Evolutionary conservation across 1,140 invertebrate species (phyloP).

Genomic region (Psilanteris sp.): DNA sequence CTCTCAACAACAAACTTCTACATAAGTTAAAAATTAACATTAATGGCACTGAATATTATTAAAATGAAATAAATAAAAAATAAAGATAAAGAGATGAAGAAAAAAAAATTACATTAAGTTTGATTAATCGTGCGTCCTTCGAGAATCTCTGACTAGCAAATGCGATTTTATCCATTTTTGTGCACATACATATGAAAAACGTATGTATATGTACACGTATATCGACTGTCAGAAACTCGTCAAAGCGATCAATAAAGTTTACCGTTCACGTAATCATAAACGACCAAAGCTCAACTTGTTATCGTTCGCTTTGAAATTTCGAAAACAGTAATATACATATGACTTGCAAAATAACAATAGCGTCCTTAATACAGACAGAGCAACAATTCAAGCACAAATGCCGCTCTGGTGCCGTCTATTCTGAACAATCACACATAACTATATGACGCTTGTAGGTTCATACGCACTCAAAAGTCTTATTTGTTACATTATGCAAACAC

Average conservation of each 20-base stretch:
- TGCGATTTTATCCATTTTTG: conserved; percentile 58
- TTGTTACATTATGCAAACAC: conserved; percentile 38
- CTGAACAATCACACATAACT: conserved; percentile 33
- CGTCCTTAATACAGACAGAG: conserved; percentile 23
- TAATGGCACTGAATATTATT: conserved; percentile 56
- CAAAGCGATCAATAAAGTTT: conserved; percentile 5
- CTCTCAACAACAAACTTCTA: conserved; percentile 41
- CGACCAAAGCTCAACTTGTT: not conserved
- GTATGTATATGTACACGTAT: conserved; percentile 23
- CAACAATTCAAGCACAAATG: conserved; percentile 2
- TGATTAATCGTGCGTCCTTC: conserved; percentile 69
- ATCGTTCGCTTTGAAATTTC: not conserved
- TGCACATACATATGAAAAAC: conserved; percentile 19
- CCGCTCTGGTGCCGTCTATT: conserved; percentile 1
- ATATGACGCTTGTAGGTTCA: conserved; percentile 21
- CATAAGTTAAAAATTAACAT: conserved; percentile 59
- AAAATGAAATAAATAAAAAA: too few relatives aligned
- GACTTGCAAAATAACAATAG: conserved; percentile 43
- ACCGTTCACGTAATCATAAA: not conserved
- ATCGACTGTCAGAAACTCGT: conserved; percentile 17
- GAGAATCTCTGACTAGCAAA: conserved; percentile 74
- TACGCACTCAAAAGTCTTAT: conserved; percentile 43
- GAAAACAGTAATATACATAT: conserved; percentile 17
- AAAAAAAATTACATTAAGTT: conserved; percentile 35
- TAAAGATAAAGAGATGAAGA: conserved; percentile 14